phyloP scores from a whole-genome alignment of 2,888 invertebrate species.

The Dione vanillae region DNA sequence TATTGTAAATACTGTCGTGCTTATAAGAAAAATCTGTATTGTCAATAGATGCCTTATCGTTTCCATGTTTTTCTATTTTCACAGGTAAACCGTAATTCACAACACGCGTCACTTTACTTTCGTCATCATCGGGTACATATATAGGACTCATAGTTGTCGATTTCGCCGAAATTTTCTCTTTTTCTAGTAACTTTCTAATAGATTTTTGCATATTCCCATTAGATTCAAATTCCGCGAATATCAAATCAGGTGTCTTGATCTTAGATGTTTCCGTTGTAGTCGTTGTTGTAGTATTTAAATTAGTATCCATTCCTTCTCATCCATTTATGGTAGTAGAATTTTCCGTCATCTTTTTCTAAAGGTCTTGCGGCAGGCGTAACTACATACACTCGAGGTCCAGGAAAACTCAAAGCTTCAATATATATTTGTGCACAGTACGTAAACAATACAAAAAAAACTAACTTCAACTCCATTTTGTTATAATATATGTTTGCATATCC shows the following conservation, averaged over 20 bases:
- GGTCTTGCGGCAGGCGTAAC: conserved; percentile 71
- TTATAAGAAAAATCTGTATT: conserved; percentile 66
- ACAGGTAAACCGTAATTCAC: conserved; percentile 56
- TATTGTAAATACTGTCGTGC: conserved; percentile 66
- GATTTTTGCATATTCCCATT: conserved; percentile 66
- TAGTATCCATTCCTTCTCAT: conserved; percentile 72
- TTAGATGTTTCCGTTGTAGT: conserved; percentile 57
- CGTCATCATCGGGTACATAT: conserved; percentile 67
- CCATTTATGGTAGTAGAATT: conserved; percentile 79
- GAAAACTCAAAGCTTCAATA: conserved; percentile 59
- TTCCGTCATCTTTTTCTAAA: conserved; percentile 58
- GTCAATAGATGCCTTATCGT: conserved; percentile 52
- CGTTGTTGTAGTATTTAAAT: conserved; percentile 52
- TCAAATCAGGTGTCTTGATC: conserved; percentile 72
- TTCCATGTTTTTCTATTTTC: conserved; percentile 43
- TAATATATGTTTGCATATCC: conserved; percentile 53
- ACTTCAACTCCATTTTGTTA: conserved; percentile 59
- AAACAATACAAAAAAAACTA: conserved; percentile 55
- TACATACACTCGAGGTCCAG: conserved; percentile 74
- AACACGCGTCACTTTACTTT: conserved; percentile 50
- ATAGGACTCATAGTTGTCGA: conserved; percentile 62
- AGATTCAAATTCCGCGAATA: conserved; percentile 79
- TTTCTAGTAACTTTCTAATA: conserved; percentile 71
- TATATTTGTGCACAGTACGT: conserved; percentile 56
- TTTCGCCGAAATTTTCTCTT: conserved; percentile 60